Evolutionary conservation across 2,797 vertebrate genomes (phyloP), one percentile per base, ranked within the genome.

Genomic region (Gymnodraco acuticeps): DNA sequence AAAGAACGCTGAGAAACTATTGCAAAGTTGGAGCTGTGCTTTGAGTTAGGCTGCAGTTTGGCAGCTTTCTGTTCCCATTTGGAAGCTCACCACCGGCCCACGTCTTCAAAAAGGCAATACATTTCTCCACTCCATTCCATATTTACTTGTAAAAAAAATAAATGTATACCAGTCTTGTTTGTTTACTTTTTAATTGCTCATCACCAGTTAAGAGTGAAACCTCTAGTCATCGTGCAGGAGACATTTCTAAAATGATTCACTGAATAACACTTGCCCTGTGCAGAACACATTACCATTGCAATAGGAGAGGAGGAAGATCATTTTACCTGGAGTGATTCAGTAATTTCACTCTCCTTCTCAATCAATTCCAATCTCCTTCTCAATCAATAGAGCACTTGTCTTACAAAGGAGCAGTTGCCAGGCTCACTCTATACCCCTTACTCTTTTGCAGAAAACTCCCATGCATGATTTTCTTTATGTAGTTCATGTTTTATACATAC

Each of bases 331-430:
- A 87, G 71, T 76, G 73, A 86, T 73, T 82, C 82, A 79, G 71
- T 71, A 70, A 89, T 87, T 85, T 89, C 75, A 62, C 60, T 53
- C 71, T 65, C 53, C 31, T 16, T 76, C 71, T 66, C 82, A 87
- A 81, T 90, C 87, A 88, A 89, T 88, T 88, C 67, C 84, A 88
- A 89, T 88, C 84, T 84, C 55, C 63, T 51, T 76, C 64, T 81
- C 75, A 84, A 83, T 90, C 90, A 87, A 86, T 87, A 78, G 41
- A 72, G 70, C 45, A 72, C 71, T 81, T 61, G 69, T 84, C 69
- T 70, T 73, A 75, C 66, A 73, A 56, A 72, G 58, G 64, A 58
- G 66, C 61, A 47, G 50, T 43, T 78, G 61, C 46, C 51, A 42
- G 23, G 72, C 2, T 55, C 60, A 59, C 31, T 78, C 45, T 65